Evolutionary conservation across 2,797 vertebrate genomes (phyloP), one percentile per base, ranked within the genome.

Genomic region (Leptoclinus maculatus): DNA sequence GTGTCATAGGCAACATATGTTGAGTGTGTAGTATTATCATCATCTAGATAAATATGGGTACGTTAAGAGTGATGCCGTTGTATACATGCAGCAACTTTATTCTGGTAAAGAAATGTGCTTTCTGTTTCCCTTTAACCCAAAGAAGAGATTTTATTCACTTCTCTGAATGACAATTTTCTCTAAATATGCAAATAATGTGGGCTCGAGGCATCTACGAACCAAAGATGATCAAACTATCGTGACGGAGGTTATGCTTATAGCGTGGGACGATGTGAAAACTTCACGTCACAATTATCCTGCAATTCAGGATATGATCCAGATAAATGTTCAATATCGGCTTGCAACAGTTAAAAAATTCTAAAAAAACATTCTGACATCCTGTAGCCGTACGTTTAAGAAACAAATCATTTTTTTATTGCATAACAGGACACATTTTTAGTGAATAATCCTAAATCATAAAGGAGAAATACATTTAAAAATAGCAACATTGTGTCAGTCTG

Each of bases 1-100:
- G 43, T 45, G 67, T 76, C 36, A 76, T 23, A 9, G 54, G 53
- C 19, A 39, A 14, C 23, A 62, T 29, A 25, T 66, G n/a, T 51
- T 51, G 16, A 43, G 13, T 36, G 25, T 78, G 64, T 14, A n/a
- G 11, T 38, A 49, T 25, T 43, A 58, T 67, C 65, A 54, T 63
- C 13, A 39, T 78, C 53, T 38, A 17, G 60, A 71, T 53, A 13
- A 7, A 27, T 8, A 7, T 10, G 5, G 4, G 19, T 23, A 13
- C n/a, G 47, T 73, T n/a, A 69, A 39, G 5, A 10, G 64, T 56
- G 23, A 23, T 9, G 41, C 11, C 8, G 5, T 34, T 29, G 13
- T 39, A 9, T 2, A 32, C 11, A 43, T 27, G 21, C 41, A 29
- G 49, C 57, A 14, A 49, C 32, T 45, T 14, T 8, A 79, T 68